phyloP scores from a whole-genome alignment of 2,888 invertebrate genomes.

The Athalia cordata region DNA sequence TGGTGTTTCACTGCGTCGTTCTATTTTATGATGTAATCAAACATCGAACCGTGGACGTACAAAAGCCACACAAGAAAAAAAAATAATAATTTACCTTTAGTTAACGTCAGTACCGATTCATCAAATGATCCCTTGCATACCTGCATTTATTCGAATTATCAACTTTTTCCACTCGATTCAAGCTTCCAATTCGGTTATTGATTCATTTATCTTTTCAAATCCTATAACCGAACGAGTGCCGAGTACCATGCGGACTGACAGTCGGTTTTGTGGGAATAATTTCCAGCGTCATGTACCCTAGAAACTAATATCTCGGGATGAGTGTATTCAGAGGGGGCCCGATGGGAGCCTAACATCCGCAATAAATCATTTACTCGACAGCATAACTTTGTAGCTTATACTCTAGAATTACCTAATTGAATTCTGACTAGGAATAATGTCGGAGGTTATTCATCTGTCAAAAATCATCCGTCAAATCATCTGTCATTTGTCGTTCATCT shows the following conservation, averaged over 20 bases:
- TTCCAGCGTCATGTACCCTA: background rate
- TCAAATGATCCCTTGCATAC: background rate
- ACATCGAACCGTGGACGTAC: background rate
- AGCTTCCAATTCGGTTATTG: background rate
- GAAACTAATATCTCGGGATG: constrained; percentile 10
- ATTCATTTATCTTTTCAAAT: background rate
- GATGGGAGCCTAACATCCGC: constrained; percentile 26
- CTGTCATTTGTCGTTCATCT: background rate
- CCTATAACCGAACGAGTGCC: background rate
- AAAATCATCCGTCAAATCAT: background rate
- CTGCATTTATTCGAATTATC: background rate
- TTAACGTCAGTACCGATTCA: background rate
- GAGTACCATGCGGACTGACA: background rate
- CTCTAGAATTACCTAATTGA: background rate
- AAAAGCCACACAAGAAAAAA: background rate
- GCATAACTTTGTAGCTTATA: background rate
- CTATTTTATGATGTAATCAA: background rate
- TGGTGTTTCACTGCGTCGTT: background rate
- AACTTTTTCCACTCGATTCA: background rate
- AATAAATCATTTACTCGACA: constrained; percentile 24
- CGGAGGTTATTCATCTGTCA: background rate
- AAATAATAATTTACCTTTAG: background rate
- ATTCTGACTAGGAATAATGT: background rate
- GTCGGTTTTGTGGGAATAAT: background rate
- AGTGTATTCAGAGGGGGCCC: constrained; percentile 12